Evolutionary conservation across 35 echinoderm and acorn worm genomes (phyloP), one percentile per base, ranked within the genome.

Genomic region (Apostichopus parvimensis): DNA sequence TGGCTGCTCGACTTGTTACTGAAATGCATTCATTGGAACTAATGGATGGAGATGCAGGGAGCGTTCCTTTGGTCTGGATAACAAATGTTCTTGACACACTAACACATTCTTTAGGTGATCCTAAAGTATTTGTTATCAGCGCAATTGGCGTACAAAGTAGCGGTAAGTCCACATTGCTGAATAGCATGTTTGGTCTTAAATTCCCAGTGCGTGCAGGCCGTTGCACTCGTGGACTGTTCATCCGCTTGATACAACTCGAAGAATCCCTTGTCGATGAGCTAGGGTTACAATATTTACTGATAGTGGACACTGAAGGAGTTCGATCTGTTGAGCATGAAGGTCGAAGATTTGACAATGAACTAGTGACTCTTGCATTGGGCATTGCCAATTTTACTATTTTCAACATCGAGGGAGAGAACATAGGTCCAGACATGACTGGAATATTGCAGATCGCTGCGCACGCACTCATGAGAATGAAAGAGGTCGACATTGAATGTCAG

Each of bases 391-490:
- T 56, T 2, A 91, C 89, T 11, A 54, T 91, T 9, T 78, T 91
- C 73, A 91, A 91, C 76, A 91, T 91, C 34, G 77, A 79, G 57
- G 89, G 89, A 7, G 72, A 91, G 53, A 91, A 77, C 20, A 91
- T 91, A 22, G 77, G 72, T n/a, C 72, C 72, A 5, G 89, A 91
- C 24, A 91, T 91, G 89, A 78, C 77, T 9, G 77, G 77, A 25
- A 91, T 91, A 25, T 66, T 91, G 9, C 89, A 91, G 20, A 91
- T 91, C 5, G 89, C 89, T 21, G 89, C 89, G 6, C 89, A 91
- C 20, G 89, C 89, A 9, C 61, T 91, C 6, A 91, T 91, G 77
- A 18, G 89, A 79, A 91, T 91, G 89, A 91, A 77, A 61, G 89
- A 91, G 22, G 89, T 91, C 5, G 89, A 91, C 17, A 26, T 91